Evolutionary conservation across 1,140 invertebrate species (phyloP), one percentile per base, ranked within the genome.

Genomic region (Drosophila nikananu): DNA sequence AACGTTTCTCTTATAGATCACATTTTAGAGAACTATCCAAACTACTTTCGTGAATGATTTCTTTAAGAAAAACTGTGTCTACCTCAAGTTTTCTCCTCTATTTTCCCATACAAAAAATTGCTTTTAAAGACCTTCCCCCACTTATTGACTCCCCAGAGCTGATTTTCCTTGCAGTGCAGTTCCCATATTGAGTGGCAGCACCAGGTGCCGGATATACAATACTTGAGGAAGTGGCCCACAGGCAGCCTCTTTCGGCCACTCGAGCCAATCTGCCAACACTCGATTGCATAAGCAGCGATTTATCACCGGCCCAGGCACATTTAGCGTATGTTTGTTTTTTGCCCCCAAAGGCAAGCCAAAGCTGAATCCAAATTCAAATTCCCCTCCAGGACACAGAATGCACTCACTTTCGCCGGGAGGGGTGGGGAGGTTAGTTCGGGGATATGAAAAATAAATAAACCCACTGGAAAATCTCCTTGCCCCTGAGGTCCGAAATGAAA

Each of bases 261-360:
- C 75, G 32, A 63, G 80, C 71, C 71, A 80, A 81, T 86, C 67
- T 78, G 79, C 65, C 71, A 55, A 66, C 57, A 49, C 57, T 75
- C 55, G 60, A 67, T 67, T 75, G 74, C 75, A 79, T 62, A 72
- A 75, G 60, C 62, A 55, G 51, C 86, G 82, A 90, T 89, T 81
- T 89, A 90, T 84, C 86, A 87, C 70, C 54, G 61, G 17, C 23
- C 81, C 54, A 70, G 25, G 30, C 74, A 90, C 84, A 73, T 81
- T 87, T 81, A 87, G 77, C 84, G 84, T 89, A 89, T 89, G 84
- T 81, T 89, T 68, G 30, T 42, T 25, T 59, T 42, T 55, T 55
- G 21, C 21, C 59, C 63, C 59, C 62, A 39, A 44, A 27, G 32
- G 21, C 39, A 46, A 37, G 23, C 52, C 51, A 37, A 84, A 84